Base-by-base conservation (phyloP, 2,888 invertebrate species). In the Salticus scenicus region DNA sequence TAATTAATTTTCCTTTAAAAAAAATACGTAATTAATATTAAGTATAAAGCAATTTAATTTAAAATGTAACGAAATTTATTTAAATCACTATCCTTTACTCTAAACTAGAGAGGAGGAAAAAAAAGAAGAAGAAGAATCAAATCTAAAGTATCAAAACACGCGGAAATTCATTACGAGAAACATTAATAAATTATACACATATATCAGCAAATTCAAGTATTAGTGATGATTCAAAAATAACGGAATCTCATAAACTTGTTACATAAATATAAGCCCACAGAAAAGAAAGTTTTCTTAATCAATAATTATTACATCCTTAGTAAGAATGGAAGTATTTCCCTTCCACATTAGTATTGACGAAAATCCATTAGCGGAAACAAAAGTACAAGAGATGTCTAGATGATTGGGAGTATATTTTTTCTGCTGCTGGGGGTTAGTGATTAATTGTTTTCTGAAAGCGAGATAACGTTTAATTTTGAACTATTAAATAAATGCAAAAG, bases 401-500 rank as follows among this genome's bases (percentile, higher is more conserved):
- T 47, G 47, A 47, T 17, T 47, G 17, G 7, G 17, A 17, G 2
- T 47, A 12, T 47, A 17, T 47, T 47, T 47, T 47, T 47, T 47
- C n/a, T 12, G 17, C 47, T 47, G 47, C 7, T 8, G n/a, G 12
- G 37, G 37, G 47, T 5, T 2, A 47, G 47, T 47, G 47, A 47
- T 47, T 47, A 47, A 47, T 47, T 47, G 47, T 47, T 47, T 47
- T 47, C 47, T 47, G 47, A 47, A 47, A 10, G 47, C 47, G 17
- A 47, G 47, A 47, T 47, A 47, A 17, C 47, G 47, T 47, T 47
- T 47, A 47, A 47, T 47, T 47, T 47, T 47, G 47, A 47, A 47
- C 47, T 47, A 47, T 47, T 47, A 47, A 47, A 47, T 47, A 47
- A 12, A 47, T 47, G 47, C 47, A 47, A 17, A 47, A 2, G 47